Evolutionary conservation across 2,797 vertebrate species (phyloP), one percentile per base, ranked within the genome.

Genomic region (Gallinago nigripennis): DNA sequence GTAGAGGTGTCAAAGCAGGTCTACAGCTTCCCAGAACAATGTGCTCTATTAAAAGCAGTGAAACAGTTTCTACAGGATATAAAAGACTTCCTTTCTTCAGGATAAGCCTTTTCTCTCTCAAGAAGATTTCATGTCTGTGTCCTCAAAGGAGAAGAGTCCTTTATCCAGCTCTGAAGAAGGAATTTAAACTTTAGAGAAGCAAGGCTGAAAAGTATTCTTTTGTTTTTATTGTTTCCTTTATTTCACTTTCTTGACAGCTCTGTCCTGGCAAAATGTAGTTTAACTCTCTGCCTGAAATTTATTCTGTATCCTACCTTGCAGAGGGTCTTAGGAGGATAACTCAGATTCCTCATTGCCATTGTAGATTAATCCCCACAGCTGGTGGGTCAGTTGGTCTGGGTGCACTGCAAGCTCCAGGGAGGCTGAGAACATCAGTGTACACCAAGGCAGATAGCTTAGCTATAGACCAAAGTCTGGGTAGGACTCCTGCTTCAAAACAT

Each of bases 371-470:
- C n/a, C 25, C 20, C 73, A 31, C 35, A 48, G 58, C 45, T 71
- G 35, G 23, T 2, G 4, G 30, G 33, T 1, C 0, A 28, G n/a
- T 16, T 61, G 35, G 50, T 28, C n/a, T 79, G 61, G n/a, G 8
- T 46, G n/a, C 15, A 28, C 43, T 51, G 50, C 24, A 68, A 15
- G 19, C 1, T 2, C 16, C 54, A 30, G 10, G 5, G 6, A 3
- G 2, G 8, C 6, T 64, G 35, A 14, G 2, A 16, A 14, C 7
- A 9, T 15, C 0, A 0, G 4, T 25, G 2, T 30, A 20, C 43
- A 54, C 6, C 18, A 51, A 68, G 33, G 8, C 11, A 69, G 54
- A 60, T 20, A 81, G 1, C 9, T 75, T 23, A 33, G 5, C 18
- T 82, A 31, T 81, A 23, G 54, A 65, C 8, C 45, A 60, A 91